These are phyloP conservation scores for Chironomus tepperi DNA, from an alignment of 1,140 invertebrate genomes.

Conservation along the genomic window DNA sequence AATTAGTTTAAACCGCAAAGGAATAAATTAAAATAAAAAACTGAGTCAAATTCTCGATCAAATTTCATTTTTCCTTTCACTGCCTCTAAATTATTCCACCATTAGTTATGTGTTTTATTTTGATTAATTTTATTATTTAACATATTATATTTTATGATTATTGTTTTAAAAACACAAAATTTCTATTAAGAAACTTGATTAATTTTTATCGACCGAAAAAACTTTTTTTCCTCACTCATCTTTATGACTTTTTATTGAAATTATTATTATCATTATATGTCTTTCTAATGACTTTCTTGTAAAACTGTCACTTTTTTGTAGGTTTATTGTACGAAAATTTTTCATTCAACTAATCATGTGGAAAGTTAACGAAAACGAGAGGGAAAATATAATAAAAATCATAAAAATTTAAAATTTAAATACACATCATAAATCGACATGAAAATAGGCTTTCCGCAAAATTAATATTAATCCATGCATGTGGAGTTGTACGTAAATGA, in stretches of 20 bases:
- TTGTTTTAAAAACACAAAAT: neutral
- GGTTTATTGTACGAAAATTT: no score
- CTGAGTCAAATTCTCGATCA: neutral
- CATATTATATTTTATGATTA: no score
- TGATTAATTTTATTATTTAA: no score
- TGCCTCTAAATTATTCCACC: neutral
- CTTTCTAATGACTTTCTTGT: neutral
- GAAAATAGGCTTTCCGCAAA: neutral
- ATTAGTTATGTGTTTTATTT: neutral
- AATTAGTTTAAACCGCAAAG: neutral
- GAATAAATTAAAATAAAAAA: neutral
- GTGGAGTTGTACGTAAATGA: no score
- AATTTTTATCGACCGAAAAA: neutral
- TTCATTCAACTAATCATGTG: neutral
- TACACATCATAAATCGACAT: neutral
- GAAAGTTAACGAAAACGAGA: neutral
- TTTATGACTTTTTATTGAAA: neutral
- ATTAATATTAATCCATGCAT: neutral
- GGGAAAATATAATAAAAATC: neutral
- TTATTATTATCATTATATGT: neutral
- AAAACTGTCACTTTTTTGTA: neutral
- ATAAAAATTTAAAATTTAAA: slow-evolving; percentile 24
- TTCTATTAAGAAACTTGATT: slow-evolving; percentile 10
- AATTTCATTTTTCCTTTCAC: neutral
- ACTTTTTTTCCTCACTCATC: neutral